Percentiles rank a stretch among this genome's conserved stretches.
Evolutionary conservation across 1,140 invertebrate genomes (phyloP).

Genomic region (Bicyclus anynana): DNA sequence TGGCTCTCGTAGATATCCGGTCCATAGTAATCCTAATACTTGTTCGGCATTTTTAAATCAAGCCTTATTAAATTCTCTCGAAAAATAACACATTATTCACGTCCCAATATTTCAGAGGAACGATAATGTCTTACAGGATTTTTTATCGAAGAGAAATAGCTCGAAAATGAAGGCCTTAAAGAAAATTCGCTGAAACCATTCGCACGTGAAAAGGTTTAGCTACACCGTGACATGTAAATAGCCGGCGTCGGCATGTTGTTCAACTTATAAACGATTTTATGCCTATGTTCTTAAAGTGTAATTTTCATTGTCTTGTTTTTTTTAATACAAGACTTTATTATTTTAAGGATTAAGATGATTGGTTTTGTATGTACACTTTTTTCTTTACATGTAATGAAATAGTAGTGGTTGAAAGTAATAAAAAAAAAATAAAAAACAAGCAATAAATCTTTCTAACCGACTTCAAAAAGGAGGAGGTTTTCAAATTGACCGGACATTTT

Average conservation of each 20-base stretch:
- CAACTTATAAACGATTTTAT: neutral
- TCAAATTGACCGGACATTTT: too few species aligned
- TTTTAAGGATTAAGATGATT: neutral
- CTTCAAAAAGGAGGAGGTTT: too few species aligned
- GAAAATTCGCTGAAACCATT: constrained; percentile 34
- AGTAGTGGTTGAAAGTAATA: too few species aligned
- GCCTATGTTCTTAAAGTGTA: neutral
- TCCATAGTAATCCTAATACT: too few species aligned
- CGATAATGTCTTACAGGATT: constrained; percentile 29
- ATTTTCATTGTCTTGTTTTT: neutral
- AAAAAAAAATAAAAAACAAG: too few species aligned
- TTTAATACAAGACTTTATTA: neutral
- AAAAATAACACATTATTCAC: neutral
- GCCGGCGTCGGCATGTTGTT: neutral
- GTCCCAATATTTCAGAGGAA: constrained; percentile 24
- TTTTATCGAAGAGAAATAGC: constrained; percentile 35
- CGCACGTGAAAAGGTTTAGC: constrained; percentile 32
- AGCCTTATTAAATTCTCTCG: too few species aligned
- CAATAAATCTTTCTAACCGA: too few species aligned
- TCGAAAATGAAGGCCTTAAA: constrained; percentile 29
- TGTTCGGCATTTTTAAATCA: too few species aligned
- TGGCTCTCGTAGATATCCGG: too few species aligned
- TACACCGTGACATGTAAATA: neutral
- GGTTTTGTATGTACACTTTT: neutral
- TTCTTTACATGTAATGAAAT: constrained; percentile 1